Evolutionary conservation across 2,113 vertebrate species (phyloP).

Genomic region (Aspidoscelis tigris): DNA sequence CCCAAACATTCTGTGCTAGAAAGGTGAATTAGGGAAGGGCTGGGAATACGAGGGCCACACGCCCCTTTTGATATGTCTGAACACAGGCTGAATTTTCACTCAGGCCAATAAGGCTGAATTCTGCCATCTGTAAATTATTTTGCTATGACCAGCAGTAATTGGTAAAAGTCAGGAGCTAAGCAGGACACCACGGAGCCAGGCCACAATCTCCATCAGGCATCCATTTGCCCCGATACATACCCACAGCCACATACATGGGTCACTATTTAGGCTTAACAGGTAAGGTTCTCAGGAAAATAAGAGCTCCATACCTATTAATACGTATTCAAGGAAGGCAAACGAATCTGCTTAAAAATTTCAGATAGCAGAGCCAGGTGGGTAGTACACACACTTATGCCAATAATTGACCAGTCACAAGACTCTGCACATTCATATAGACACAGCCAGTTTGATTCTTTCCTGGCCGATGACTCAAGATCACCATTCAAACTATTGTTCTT

Average conservation of each 20-base stretch:
- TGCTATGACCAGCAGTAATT: background rate
- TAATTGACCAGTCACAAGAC: slow-evolving; percentile 20
- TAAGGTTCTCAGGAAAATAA: background rate
- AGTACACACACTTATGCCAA: background rate
- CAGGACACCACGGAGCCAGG: background rate
- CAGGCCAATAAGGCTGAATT: background rate
- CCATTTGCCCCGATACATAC: background rate
- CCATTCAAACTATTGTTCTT: slow-evolving; percentile 5
- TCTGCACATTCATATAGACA: slow-evolving; percentile 1
- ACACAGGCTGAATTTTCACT: too few relatives aligned
- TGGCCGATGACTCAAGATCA: background rate
- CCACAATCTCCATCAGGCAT: background rate
- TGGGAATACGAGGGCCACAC: too few relatives aligned
- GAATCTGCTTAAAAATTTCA: background rate
- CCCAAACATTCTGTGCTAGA: too few relatives aligned
- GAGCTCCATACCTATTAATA: background rate
- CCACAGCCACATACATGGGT: background rate
- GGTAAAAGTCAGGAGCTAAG: background rate
- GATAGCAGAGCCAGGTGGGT: background rate
- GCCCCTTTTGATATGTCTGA: too few relatives aligned
- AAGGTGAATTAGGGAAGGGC: too few relatives aligned
- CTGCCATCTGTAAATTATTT: background rate
- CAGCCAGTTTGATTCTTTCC: background rate
- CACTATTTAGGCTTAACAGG: background rate
- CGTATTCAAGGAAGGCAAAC: background rate